Evolutionary conservation across 2,113 vertebrate genomes (phyloP), one percentile per base, ranked within the genome.

Genomic region (Sardina pilchardus): DNA sequence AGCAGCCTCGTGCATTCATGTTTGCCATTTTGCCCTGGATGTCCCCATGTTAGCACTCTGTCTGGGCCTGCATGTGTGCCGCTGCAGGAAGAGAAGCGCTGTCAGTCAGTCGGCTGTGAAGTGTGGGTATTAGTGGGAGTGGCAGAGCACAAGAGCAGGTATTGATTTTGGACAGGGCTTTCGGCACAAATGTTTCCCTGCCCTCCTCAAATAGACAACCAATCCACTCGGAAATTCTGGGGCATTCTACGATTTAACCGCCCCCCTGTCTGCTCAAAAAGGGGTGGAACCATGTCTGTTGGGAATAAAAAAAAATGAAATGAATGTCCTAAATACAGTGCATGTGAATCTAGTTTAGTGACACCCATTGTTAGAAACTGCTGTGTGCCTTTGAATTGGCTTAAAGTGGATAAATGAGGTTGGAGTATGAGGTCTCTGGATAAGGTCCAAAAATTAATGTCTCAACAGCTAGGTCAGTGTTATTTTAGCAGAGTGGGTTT

Each of bases 111-210:
- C 0, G 19, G 44, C 34, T 78, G 71, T 45, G 42, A 34, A 78
- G 71, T 78, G 71, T 78, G 71, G 71, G 71, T 36, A 78, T 17
- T 78, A 78, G 16, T 42, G 34, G 81, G 44, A 71, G 56, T 56
- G 19, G 56, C 5, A 56, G n/a, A 84, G 36, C 50, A 39, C 16
- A 81, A 83, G 36, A 83, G 39, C 67, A 63, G n/a, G 24, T 63
- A 83, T 85, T 83, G 84, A 85, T 83, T 56, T 56, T 48, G 30
- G 67, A 24, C 7, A 24, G 45, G 17, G 44, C 44, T 80, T 81
- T 36, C 34, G 30, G 30, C 71, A 78, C 71, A 78, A 36, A 17
- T 78, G 71, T 78, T 78, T 78, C 12, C 34, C 71, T 78, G 71
- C 26, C 36, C 30, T 78, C 48, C 47, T 17, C 6, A 56, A 36